These are phyloP conservation scores for Palythoa heliodiscus DNA, from an alignment of 92 coral and sea anemone genomes.

Conservation along the genomic window DNA sequence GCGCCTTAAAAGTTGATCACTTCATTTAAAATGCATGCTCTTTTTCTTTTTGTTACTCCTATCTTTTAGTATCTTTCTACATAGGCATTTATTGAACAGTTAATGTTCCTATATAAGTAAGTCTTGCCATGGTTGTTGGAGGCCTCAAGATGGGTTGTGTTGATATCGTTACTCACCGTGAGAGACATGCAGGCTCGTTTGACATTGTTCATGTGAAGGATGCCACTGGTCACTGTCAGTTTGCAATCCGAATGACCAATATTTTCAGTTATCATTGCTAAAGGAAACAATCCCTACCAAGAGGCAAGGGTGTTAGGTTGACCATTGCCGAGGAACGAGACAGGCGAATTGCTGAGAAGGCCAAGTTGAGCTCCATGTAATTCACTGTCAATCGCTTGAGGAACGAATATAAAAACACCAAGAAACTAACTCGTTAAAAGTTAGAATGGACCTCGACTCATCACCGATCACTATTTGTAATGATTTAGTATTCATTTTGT, in stretches of 20 bases:
- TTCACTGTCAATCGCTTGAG: slow-evolving; percentile 42
- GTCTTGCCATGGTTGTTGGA: too few relatives aligned
- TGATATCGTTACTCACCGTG: too few relatives aligned
- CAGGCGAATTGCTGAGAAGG: slow-evolving; percentile 95
- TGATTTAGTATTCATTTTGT: too few relatives aligned
- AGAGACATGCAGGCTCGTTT: slow-evolving; percentile 73
- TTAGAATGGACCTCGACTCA: too few relatives aligned
- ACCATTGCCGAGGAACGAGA: slow-evolving; percentile 99
- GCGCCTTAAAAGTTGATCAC: too few relatives aligned
- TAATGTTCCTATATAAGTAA: too few relatives aligned
- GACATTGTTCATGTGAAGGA: slow-evolving; percentile 98
- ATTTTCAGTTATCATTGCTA: slow-evolving; percentile 95
- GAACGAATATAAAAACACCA: slow-evolving; percentile 33
- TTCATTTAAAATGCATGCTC: too few relatives aligned
- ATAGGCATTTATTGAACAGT: too few relatives aligned
- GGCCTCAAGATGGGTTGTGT: too few relatives aligned
- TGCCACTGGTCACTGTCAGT: slow-evolving; percentile 93
- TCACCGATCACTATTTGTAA: too few relatives aligned
- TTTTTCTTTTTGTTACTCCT: too few relatives aligned
- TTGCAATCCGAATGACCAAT: slow-evolving; percentile 95
- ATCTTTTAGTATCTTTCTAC: too few relatives aligned
- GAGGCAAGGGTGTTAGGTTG: slow-evolving; percentile 95
- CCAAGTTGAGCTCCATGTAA: slow-evolving; percentile 82
- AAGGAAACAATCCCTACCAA: slow-evolving; percentile 93
- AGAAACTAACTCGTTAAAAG: neutral